phyloP scores from a whole-genome alignment of 2,797 vertebrate genomes.

The Hippocampus kuda region DNA sequence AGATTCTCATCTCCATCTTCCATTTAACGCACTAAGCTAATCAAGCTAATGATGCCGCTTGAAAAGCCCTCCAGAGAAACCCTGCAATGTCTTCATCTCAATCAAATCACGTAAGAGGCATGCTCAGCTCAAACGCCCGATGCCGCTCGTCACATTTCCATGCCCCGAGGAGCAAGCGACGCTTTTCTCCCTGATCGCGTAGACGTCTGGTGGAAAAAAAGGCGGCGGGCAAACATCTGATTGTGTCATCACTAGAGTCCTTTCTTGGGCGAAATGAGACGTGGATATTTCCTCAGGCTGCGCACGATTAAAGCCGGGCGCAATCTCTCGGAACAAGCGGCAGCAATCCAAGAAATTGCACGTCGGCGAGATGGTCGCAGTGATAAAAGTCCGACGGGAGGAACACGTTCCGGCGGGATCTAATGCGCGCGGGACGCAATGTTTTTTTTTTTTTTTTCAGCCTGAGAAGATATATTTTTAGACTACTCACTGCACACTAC shows the following conservation, averaged over 20 bases:
- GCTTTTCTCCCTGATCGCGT: neutral
- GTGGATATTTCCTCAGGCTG: neutral
- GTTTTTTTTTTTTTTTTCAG: neutral
- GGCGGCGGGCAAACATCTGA: neutral
- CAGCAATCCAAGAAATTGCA: conserved; percentile 2
- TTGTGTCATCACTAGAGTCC: neutral
- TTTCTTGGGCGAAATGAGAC: neutral
- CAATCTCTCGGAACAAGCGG: neutral
- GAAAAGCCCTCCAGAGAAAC: neutral
- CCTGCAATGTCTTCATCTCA: neutral
- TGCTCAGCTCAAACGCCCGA: neutral
- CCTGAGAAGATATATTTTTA: neutral
- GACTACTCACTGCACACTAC: neutral
- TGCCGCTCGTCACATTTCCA: neutral
- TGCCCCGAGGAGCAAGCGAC: neutral
- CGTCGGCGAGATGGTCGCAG: neutral
- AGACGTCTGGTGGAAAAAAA: neutral
- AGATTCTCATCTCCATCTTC: neutral
- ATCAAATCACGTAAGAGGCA: neutral
- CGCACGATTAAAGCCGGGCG: neutral
- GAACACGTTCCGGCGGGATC: neutral
- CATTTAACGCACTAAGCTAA: neutral
- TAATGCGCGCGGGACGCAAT: neutral
- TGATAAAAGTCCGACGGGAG: neutral
- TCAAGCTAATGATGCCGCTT: neutral